Evolutionary conservation across 2,888 invertebrate genomes (phyloP).

Genomic region (Agonopterix subpropinquella): DNA sequence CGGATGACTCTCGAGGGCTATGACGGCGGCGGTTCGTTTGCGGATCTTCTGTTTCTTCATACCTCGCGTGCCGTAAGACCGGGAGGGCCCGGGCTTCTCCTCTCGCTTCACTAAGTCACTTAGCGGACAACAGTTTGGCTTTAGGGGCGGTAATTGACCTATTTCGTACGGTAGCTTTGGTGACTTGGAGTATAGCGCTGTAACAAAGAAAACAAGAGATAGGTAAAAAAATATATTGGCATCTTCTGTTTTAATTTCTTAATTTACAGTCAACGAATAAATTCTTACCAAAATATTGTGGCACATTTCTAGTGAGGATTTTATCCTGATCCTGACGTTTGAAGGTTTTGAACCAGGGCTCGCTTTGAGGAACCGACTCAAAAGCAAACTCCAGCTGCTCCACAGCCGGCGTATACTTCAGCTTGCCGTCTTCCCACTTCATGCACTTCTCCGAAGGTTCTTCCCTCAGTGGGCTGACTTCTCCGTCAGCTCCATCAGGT

Average conservation of each 20-base stretch:
- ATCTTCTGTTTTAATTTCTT: not conserved
- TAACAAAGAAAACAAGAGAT: slow-evolving; percentile 26
- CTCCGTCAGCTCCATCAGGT: slow-evolving; percentile 15
- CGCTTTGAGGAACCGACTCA: slow-evolving; percentile 82
- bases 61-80: slow-evolving; percentile 58
- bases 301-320: slow-evolving; percentile 77
- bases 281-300: slow-evolving; percentile 70
- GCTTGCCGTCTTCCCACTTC: slow-evolving; percentile 64
- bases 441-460: slow-evolving; percentile 52
- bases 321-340: slow-evolving; percentile 84
- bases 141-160: slow-evolving; percentile 77
- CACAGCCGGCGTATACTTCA: slow-evolving; percentile 69
- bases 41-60: slow-evolving; percentile 54
- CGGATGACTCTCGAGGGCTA: slow-evolving; percentile 75
- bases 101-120: slow-evolving; percentile 64
- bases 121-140: slow-evolving; percentile 71
- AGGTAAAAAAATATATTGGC: not conserved
- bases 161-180: slow-evolving; percentile 86
- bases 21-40: slow-evolving; percentile 42
- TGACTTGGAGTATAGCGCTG: slow-evolving; percentile 75
- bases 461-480: slow-evolving; percentile 40
- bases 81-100: slow-evolving; percentile 52
- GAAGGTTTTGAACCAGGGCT: slow-evolving; percentile 88
- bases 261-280: not conserved
- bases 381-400: slow-evolving; percentile 83